A percentile compares a stretch with the other conserved stretches of the same genome.
phyloP scores from a whole-genome alignment of 1,140 invertebrate genomes.

The Cydia pomonella region DNA sequence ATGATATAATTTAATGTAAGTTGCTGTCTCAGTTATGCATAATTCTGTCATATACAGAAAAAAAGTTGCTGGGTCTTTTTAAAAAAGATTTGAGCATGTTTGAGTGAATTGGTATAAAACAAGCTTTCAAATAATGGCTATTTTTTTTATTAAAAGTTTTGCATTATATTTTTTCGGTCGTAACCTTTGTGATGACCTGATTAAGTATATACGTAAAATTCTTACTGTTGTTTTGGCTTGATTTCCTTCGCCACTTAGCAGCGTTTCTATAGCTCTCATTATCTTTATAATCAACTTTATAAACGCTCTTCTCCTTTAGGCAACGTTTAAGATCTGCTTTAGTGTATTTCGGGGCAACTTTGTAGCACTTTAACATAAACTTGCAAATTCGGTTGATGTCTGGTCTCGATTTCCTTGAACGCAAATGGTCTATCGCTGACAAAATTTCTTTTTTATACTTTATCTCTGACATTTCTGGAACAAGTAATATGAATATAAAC shows the following conservation, averaged over 20 bases:
- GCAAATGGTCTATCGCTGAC: conserved; percentile 91
- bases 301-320: conserved; percentile 88
- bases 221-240: conserved; percentile 67
- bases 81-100: too few relatives aligned
- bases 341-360: conserved; percentile 86
- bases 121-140: too few relatives aligned
- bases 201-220: conserved; percentile 14
- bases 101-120: too few relatives aligned
- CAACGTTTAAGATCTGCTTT: conserved; percentile 87
- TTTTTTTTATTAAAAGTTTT: too few relatives aligned
- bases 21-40: too few relatives aligned
- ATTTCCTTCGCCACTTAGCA: conserved; percentile 84
- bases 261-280: conserved; percentile 92
- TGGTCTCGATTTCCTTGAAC: conserved; percentile 90
- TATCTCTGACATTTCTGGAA: conserved; percentile 80
- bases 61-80: too few relatives aligned
- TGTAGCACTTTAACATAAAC: conserved; percentile 87
- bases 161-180: too few relatives aligned
- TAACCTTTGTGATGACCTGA: too few relatives aligned
- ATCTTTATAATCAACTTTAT: conserved; percentile 93
- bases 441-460: conserved; percentile 88
- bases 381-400: conserved; percentile 91
- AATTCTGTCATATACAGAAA: too few relatives aligned
- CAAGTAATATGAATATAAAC: conserved; percentile 20
- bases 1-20: too few relatives aligned